Base-by-base conservation (phyloP, 2,113 vertebrate species). In the Turnix velox region DNA sequence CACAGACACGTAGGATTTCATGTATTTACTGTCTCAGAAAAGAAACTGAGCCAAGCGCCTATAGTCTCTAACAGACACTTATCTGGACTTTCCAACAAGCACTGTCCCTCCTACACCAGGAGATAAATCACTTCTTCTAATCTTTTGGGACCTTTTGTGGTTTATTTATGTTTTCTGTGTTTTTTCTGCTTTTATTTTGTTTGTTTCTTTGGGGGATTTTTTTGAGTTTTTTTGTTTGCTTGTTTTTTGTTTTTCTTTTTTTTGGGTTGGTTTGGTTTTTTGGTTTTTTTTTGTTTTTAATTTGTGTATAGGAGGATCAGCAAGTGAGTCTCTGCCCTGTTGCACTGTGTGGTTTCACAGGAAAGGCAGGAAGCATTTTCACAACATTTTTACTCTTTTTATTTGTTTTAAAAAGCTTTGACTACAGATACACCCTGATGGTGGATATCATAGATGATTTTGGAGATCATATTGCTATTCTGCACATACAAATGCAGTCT, bases 101-200 rank as follows among this genome's bases (percentile, higher is more conserved):
- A 55, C 35, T 46, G 68, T 83, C 30, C 22, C 4, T 33, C 23
- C 20, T 37, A 10, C 33, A 82, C 2, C 10, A 45, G 20, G 9
- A 71, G 12, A 66, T 43, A 54, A 68, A 66, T 7, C 46, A 18
- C 4, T 69, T 74, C 54, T 62, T 9, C 8, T 59, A 37, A 31
- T 51, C 16, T 16, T 42, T 19, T 49, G 28, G 2, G 5, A 2
- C 4, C 31, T n/a, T 31, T 43, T 43, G 14, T 4, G 1, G 0
- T 68, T 37, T 39, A 18, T 22, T 20, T 33, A 37, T 35, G 12
- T 52, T 54, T 68, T 24, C 12, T 61, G 25, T 72, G 42, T 31
- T 9, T n/a, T n/a, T n/a, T n/a, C n/a, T n/a, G 30, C 10, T 7
- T 33, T 35, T 35, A 23, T n/a, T 55, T 10, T 27, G 7, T 25